Conservation (phyloP, 1,140 invertebrate species). For the Brachionus koreanus region DNA sequence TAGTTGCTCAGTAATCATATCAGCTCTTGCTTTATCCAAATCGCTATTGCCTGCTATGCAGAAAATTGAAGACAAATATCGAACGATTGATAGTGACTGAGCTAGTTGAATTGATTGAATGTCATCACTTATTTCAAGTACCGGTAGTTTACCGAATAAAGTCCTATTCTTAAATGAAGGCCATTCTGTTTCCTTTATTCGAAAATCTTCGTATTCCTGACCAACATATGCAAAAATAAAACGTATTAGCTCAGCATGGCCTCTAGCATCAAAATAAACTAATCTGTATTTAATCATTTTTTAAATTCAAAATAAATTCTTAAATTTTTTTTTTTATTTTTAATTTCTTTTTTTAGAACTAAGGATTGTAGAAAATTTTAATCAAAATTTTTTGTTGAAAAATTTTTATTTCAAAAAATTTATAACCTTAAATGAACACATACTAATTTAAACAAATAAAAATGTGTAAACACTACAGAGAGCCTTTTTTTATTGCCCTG, state of each 20-base stretch:
- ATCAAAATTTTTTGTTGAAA: background rate
- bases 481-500: too few species aligned
- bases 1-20: background rate
- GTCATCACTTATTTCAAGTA: background rate
- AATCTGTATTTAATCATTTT: slow-evolving; percentile 44
- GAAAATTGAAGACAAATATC: slow-evolving; percentile 1
- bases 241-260: slow-evolving; percentile 46
- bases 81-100: background rate
- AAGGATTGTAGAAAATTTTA: background rate
- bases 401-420: background rate
- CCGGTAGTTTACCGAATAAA: background rate
- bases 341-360: background rate
- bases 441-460: too few species aligned
- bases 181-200: slow-evolving; percentile 46
- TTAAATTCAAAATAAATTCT: background rate
- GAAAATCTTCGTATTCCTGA: slow-evolving; percentile 47
- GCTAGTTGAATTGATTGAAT: background rate
- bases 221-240: slow-evolving; percentile 46
- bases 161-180: slow-evolving; percentile 37
- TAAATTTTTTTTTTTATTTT: background rate
- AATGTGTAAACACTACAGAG: too few species aligned
- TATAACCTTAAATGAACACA: too few species aligned
- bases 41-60: background rate
- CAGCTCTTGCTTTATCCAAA: background rate
- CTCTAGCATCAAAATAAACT: slow-evolving; percentile 47